Evolutionary conservation across 1,140 invertebrate genomes (phyloP), one percentile per base, ranked within the genome.

Genomic region (Solenopsis invicta): DNA sequence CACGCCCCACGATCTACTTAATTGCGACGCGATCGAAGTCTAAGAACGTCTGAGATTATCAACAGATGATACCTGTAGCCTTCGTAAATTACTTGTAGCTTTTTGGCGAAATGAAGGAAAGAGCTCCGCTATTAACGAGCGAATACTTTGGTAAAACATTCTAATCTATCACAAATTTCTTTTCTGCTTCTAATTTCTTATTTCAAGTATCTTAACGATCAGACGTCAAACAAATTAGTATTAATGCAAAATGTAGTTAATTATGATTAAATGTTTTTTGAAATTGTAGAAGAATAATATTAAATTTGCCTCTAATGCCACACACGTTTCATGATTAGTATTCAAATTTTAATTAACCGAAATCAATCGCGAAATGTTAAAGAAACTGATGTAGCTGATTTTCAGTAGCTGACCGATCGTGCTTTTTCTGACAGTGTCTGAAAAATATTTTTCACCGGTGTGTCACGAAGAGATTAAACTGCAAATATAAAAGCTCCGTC

Each of bases 1-100:
- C 75, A 77, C 56, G 37, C 56, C 56, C 21, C 8, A 16, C 56
- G 41, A 62, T 77, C 21, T 77, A 77, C 21, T 77, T 61, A 77
- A 77, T 62, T 77, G 41, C 16, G 41, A 24, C 41, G 21, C 34
- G 37, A 77, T 62, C 37, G 41, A 62, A 77, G 34, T 75, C 56
- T 45, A 34, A 77, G 48, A 50, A 41, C 5, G n/a, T 75, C 50
- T 34, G 50, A 72, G 9, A 8, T 13, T 29, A 54, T 77, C 41
- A 62, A 48, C 18, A 77, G 21, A 52, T 34, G 37, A 34, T 52
- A 29, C 6, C 8, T 37, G 18, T 54, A 74, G 37, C 18, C n/a
- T 74, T 41, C n/a, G 24, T n/a, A 76, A 37, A 59, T 52, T 78
- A 2, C 18, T 67, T 41, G 0, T 8, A 76, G 13, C 13, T 41